A percentile compares a stretch with the other conserved stretches of the same genome.
phyloP scores from a whole-genome alignment of 1,140 invertebrate species.

The Zaprionus vittiger region DNA sequence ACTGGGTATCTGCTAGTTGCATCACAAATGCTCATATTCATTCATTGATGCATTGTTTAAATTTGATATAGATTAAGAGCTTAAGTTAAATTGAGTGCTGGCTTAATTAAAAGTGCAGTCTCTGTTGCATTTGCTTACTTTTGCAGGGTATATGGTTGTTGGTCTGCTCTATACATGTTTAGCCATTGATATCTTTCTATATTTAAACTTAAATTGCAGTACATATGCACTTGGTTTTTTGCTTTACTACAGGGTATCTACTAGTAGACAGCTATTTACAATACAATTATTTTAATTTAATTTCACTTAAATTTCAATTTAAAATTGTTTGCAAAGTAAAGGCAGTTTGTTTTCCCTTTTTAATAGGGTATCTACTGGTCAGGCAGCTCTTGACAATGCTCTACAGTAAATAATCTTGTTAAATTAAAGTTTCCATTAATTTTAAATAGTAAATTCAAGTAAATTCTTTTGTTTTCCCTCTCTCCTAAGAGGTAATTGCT shows the following conservation, averaged over 20 bases:
- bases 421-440: background rate
- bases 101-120: background rate
- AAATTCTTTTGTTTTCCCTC: fast-evolving
- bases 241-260: background rate
- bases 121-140: background rate
- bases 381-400: background rate
- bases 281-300: background rate
- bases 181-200: no score
- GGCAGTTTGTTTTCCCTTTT: background rate
- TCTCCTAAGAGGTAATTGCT: background rate
- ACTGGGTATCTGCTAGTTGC: background rate
- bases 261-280: background rate
- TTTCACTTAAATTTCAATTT: background rate
- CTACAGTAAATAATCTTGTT: background rate
- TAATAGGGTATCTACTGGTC: background rate
- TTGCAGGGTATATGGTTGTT: no score
- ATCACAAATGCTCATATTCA: background rate
- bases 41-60: background rate
- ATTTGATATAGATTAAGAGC: background rate
- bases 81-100: background rate
- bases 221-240: no score
- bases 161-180: no score
- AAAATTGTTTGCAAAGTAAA: background rate
- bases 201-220: no score
- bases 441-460: background rate